Evolutionary conservation across 2,797 vertebrate species (phyloP).

Genomic region (Manis crassicaudata): DNA sequence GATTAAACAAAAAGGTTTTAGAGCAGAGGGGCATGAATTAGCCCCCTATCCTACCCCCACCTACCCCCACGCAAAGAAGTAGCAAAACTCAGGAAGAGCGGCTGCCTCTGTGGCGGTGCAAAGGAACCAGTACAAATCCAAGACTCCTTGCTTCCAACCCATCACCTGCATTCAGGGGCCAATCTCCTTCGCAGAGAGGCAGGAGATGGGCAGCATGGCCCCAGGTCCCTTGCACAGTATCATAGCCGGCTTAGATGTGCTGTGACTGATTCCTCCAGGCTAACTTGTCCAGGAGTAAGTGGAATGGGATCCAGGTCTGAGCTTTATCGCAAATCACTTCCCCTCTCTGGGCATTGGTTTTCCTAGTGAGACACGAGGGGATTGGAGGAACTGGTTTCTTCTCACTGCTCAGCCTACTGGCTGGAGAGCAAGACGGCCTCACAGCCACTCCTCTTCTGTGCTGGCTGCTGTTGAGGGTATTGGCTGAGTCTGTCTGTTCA

Average conservation of each 20-base stretch:
- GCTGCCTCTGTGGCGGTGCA: background rate
- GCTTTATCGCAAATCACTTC: background rate
- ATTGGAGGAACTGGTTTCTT: background rate
- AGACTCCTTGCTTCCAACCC: background rate
- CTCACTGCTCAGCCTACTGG: fast-evolving
- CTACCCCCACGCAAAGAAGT: background rate
- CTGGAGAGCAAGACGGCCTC: fast-evolving
- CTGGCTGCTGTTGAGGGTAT: background rate
- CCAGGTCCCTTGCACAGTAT: fast-evolving
- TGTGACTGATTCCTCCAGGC: background rate
- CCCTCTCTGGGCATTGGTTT: background rate
- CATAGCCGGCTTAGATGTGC: fast-evolving
- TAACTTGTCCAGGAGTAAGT: background rate
- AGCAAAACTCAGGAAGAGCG: background rate
- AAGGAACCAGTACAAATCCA: background rate
- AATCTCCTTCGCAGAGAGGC: background rate
- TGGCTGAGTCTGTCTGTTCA: slow-evolving; percentile 58
- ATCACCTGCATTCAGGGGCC: too few species aligned
- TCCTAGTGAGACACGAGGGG: fast-evolving
- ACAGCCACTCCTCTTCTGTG: fast-evolving
- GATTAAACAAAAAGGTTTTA: background rate
- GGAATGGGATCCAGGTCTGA: background rate
- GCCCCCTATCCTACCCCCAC: background rate
- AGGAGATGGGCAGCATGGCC: background rate
- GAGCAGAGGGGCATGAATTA: background rate